Evolutionary conservation across 1,140 invertebrate genomes (phyloP).

Genomic region (Lethocerus indicus): DNA sequence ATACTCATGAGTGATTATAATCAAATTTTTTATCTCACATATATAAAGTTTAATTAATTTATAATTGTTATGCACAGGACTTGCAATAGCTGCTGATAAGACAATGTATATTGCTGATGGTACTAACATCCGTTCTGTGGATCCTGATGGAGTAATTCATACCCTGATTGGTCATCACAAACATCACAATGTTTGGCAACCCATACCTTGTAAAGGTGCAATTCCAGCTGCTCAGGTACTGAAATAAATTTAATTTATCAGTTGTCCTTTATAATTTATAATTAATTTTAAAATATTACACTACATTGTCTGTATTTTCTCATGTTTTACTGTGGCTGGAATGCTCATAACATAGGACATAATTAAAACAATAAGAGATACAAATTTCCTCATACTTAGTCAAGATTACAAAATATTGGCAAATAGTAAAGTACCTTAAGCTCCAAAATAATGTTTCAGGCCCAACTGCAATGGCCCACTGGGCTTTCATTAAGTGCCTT

Average conservation of each 20-base stretch:
- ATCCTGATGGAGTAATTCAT: constrained; percentile 79
- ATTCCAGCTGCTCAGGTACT: constrained; percentile 45
- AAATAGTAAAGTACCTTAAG: neutral
- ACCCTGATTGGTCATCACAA: constrained; percentile 86
- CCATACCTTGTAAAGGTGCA: constrained; percentile 66
- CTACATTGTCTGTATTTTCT: too few species aligned
- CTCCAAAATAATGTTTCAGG: constrained; percentile 25
- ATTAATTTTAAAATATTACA: too few species aligned
- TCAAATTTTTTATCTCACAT: too few species aligned
- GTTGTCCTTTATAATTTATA: too few species aligned
- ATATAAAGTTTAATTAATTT: too few species aligned
- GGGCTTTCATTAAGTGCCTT: constrained; percentile 81
- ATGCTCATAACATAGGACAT: too few species aligned
- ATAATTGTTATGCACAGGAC: constrained; percentile 29
- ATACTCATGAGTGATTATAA: too few species aligned
- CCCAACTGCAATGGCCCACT: constrained; percentile 90
- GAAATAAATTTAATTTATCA: neutral
- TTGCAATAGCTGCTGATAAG: constrained; percentile 76
- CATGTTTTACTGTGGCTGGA: too few species aligned
- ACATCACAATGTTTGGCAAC: constrained; percentile 80
- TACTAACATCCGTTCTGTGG: constrained; percentile 81
- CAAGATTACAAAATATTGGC: neutral
- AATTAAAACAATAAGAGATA: too few species aligned
- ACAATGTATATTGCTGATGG: constrained; percentile 91
- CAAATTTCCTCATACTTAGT: too few species aligned